Conservation (phyloP, 2,888 invertebrate species). For the Lapara coniferarum region DNA sequence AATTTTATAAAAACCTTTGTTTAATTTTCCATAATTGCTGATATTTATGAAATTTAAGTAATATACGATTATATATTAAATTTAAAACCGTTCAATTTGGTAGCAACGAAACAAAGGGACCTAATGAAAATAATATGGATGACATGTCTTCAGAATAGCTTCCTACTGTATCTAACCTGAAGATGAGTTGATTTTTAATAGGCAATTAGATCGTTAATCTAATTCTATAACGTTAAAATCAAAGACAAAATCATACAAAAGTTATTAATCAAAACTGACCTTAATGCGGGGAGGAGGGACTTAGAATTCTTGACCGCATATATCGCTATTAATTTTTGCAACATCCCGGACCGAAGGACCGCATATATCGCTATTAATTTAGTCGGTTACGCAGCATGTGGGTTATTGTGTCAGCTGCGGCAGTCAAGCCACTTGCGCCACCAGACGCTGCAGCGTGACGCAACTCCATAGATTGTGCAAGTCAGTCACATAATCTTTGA, state of each 20-base stretch:
- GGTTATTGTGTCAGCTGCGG: conserved; percentile 70
- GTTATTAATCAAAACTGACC: no score
- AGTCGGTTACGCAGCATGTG: conserved; percentile 53
- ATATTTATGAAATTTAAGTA: neutral
- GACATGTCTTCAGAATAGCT: no score
- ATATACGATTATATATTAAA: neutral
- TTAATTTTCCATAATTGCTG: conserved; percentile 15
- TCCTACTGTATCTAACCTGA: no score
- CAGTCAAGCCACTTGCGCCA: conserved; percentile 47
- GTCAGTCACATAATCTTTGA: conserved; percentile 56
- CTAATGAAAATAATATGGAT: no score
- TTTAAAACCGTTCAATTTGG: no score
- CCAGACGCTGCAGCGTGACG: conserved; percentile 56
- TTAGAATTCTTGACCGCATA: neutral
- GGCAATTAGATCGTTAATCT: no score
- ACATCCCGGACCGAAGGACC: neutral
- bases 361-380: conserved; percentile 25
- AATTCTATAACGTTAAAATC: no score
- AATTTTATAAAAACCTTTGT: conserved; percentile 31
- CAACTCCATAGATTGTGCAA: conserved; percentile 69
- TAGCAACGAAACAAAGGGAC: no score
- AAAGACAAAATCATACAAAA: no score
- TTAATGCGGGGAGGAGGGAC: no score
- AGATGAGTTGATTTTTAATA: no score
- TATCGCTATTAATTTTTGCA: conserved; percentile 5